Evolutionary conservation across 2,888 invertebrate genomes (phyloP).

Genomic region (Andrena praecox): DNA sequence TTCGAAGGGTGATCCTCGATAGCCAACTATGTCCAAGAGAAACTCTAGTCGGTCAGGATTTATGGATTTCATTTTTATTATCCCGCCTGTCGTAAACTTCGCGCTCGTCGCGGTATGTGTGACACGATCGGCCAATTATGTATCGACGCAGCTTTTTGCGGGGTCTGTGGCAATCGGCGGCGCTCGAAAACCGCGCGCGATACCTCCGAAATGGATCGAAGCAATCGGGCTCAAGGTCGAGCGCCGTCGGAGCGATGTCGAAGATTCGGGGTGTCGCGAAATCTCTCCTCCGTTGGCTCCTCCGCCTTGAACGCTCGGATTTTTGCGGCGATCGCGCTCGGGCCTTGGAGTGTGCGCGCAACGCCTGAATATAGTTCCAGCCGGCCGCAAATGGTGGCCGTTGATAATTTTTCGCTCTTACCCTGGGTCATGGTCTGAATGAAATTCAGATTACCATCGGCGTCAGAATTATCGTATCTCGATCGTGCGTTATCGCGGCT

Average conservation of each 20-base stretch:
- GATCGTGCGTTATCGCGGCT: conserved; percentile 36
- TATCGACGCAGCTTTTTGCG: conserved; percentile 41
- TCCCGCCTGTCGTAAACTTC: background rate
- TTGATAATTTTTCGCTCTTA: conserved; percentile 66
- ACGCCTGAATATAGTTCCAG: conserved; percentile 19
- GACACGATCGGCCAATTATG: conserved; percentile 21
- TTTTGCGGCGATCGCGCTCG: conserved; percentile 42
- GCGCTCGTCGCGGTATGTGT: conserved; percentile 3
- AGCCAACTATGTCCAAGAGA: too few species aligned
- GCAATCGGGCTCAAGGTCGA: conserved; percentile 81
- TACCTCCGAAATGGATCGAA: conserved; percentile 81
- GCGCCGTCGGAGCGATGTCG: conserved; percentile 51
- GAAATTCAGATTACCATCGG: conserved; percentile 61
- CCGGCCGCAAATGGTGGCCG: conserved; percentile 28
- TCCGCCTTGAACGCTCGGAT: conserved; percentile 48
- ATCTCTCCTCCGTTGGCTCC: conserved; percentile 39
- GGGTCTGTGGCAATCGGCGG: conserved; percentile 45
- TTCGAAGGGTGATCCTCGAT: background rate
- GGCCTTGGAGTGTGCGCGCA: conserved; percentile 45
- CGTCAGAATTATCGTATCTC: conserved; percentile 36
- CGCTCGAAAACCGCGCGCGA: conserved; percentile 59
- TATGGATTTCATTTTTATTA: background rate
- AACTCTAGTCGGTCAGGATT: background rate
- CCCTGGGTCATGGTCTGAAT: conserved; percentile 64
- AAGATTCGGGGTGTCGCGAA: conserved; percentile 62